Evolutionary conservation across 2,888 invertebrate genomes (phyloP).

Genomic region (Trissoscelio sp.): DNA sequence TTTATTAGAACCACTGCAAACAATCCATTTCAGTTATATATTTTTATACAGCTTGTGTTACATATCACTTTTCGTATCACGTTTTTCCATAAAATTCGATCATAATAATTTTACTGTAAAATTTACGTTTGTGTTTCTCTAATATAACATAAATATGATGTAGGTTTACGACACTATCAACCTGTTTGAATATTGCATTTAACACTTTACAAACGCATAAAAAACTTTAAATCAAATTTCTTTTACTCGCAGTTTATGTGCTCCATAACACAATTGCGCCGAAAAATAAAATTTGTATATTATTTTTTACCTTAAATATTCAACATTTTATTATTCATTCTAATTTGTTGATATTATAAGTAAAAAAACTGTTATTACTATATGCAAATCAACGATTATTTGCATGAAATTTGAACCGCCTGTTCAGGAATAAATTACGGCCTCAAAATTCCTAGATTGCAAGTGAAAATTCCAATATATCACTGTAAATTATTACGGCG

Average conservation of each 20-base stretch:
- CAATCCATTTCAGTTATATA: neutral
- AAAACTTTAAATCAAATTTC: constrained; percentile 9
- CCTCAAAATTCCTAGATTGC: neutral
- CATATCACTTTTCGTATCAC: neutral
- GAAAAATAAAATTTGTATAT: neutral
- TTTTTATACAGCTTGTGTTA: neutral
- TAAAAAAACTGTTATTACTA: neutral
- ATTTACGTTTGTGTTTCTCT: constrained; percentile 10
- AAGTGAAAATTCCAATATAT: constrained; percentile 7
- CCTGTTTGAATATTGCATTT: constrained; percentile 13
- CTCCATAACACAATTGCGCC: neutral
- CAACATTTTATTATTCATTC: no score
- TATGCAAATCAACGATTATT: neutral
- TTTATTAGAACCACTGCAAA: constrained; percentile 9
- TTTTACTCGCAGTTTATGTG: neutral
- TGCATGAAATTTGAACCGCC: neutral
- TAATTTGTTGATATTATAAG: no score
- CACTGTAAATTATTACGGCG: constrained; percentile 9
- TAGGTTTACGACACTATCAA: constrained; percentile 5
- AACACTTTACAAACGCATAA: constrained; percentile 22
- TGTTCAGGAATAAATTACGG: constrained; percentile 1
- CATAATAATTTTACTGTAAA: constrained; percentile 20
- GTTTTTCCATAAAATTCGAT: constrained; percentile 16
- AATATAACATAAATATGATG: constrained; percentile 11
- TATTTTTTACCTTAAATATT: neutral